These are phyloP conservation scores for Oxyura jamaicensis DNA, from an alignment of 2,113 vertebrate genomes.

Conservation along the genomic window DNA sequence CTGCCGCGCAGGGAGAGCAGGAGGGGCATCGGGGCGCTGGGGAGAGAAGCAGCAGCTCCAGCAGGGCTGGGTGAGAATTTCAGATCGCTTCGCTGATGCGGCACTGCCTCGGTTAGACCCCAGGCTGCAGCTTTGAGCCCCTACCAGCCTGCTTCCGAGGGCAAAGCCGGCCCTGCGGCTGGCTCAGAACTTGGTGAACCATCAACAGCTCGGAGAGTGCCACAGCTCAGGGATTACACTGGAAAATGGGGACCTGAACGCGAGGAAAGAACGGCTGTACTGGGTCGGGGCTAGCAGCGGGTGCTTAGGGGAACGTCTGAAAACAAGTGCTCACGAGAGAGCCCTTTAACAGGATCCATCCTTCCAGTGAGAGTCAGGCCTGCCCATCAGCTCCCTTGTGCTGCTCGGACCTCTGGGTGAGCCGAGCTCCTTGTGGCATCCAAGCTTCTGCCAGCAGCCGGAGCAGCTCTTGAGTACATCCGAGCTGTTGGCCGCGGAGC, in stretches of 20 bases:
- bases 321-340: neutral
- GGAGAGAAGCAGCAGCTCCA: neutral
- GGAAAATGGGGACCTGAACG: neutral
- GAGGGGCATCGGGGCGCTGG: neutral
- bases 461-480: neutral
- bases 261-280: neutral
- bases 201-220: neutral
- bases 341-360: neutral
- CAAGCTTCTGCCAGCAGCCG: neutral
- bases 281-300: neutral
- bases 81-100: neutral
- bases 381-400: neutral
- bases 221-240: neutral
- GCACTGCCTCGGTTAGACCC: neutral
- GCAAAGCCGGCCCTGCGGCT: neutral
- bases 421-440: neutral
- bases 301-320: neutral
- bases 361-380: neutral
- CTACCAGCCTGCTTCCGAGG: neutral
- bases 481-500: neutral
- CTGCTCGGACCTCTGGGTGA: neutral
- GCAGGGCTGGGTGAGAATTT: neutral
- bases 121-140: neutral
- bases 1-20: rapidly evolving
- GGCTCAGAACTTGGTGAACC: neutral